Evolutionary conservation across 2,888 invertebrate species (phyloP).

Genomic region (Cistogaster globosa): DNA sequence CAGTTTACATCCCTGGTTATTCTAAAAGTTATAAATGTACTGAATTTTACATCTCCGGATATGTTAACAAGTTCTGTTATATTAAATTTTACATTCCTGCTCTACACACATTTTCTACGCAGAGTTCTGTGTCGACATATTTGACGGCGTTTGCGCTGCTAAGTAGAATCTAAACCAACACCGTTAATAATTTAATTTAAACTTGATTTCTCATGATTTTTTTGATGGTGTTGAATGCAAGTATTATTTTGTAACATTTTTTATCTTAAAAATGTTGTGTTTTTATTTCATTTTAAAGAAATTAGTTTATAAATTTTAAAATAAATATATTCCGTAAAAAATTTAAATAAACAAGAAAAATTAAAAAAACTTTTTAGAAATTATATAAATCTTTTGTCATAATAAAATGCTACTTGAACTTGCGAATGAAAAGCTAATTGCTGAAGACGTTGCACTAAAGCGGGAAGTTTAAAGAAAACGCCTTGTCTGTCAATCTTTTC

Average conservation of each 20-base stretch:
- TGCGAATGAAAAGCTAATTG: slow-evolving; percentile 5
- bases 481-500: slow-evolving; percentile 9
- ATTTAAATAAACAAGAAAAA: too few relatives aligned
- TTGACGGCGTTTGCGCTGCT: background rate
- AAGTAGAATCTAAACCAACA: background rate
- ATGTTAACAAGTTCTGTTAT: too few relatives aligned
- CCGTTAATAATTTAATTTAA: background rate
- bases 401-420: slow-evolving; percentile 42
- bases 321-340: too few relatives aligned
- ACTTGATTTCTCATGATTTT: too few relatives aligned
- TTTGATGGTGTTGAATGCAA: too few relatives aligned
- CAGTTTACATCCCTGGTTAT: background rate
- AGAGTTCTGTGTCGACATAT: background rate
- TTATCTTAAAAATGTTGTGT: too few relatives aligned
- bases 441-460: background rate
- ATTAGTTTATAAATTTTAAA: too few relatives aligned
- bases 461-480: background rate
- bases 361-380: background rate
- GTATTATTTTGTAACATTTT: too few relatives aligned
- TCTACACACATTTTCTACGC: background rate
- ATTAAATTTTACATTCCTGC: background rate
- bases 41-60: background rate
- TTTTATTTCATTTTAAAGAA: too few relatives aligned
- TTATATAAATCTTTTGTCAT: slow-evolving; percentile 4
- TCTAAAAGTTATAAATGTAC: background rate